phyloP scores from a whole-genome alignment of 2,888 invertebrate species.

The Pheosia gnoma region DNA sequence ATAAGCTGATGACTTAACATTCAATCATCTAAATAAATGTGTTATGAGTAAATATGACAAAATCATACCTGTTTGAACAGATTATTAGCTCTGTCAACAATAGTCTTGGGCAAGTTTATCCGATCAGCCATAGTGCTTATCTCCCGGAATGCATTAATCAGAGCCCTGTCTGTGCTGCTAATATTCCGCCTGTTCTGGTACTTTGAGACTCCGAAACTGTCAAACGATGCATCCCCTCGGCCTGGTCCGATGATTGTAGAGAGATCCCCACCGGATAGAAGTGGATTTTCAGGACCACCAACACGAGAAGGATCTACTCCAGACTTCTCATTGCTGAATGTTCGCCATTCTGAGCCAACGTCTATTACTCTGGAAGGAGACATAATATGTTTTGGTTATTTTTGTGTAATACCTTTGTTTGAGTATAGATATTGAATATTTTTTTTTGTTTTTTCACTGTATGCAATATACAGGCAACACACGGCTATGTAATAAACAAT shows the following conservation, averaged over 20 bases:
- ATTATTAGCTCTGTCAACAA: constrained; percentile 97
- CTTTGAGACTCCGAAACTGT: constrained; percentile 92
- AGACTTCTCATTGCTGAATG: constrained; percentile 99
- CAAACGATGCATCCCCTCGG: constrained; percentile 92
- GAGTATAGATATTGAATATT: no score
- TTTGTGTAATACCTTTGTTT: no score
- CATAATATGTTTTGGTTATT: background rate
- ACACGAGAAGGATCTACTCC: constrained; percentile 99
- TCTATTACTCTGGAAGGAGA: constrained; percentile 93
- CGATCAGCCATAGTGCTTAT: constrained; percentile 99
- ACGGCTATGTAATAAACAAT: no score
- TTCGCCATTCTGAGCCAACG: constrained; percentile 99
- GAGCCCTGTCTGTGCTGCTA: constrained; percentile 96
- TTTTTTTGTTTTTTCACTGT: no score
- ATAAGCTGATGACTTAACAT: no score
- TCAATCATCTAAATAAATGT: no score
- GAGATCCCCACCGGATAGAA: constrained; percentile 97
- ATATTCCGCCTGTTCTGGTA: constrained; percentile 91
- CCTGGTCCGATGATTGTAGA: constrained; percentile 96
- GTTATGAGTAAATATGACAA: background rate
- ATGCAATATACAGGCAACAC: no score
- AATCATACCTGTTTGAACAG: constrained; percentile 95
- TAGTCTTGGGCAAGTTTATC: constrained; percentile 98
- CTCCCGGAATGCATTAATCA: constrained; percentile 98
- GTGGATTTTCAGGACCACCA: constrained; percentile 99